These are phyloP conservation scores for Anoplius nigerrimus DNA, from an alignment of 2,888 invertebrate genomes.

Conservation along the genomic window DNA sequence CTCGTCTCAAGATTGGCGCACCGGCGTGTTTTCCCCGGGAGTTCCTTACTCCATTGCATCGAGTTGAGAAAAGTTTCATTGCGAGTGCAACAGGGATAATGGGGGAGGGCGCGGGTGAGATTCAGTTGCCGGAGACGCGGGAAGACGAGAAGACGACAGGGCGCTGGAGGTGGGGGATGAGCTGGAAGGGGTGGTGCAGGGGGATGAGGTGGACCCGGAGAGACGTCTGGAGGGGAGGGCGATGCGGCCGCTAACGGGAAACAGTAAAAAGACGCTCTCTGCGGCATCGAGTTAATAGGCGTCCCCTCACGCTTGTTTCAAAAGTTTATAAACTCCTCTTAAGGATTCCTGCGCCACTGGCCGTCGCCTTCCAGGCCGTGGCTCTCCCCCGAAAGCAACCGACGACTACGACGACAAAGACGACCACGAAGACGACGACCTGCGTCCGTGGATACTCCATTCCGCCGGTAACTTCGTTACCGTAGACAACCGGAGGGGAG, in stretches of 20 bases:
- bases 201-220: neutral
- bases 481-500: neutral
- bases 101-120: neutral
- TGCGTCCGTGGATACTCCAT: neutral
- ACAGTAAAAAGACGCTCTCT: neutral
- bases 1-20: too few species aligned
- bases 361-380: neutral
- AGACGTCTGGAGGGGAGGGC: neutral
- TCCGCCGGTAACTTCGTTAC: constrained; percentile 13
- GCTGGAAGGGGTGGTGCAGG: too few species aligned
- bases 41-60: neutral
- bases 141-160: neutral
- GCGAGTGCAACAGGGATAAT: neutral
- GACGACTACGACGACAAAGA: too few species aligned
- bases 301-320: neutral
- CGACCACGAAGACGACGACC: constrained; percentile 3
- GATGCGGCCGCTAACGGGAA: neutral
- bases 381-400: neutral
- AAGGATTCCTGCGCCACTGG: neutral
- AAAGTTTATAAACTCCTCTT: constrained; percentile 8
- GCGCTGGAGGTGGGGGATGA: too few species aligned
- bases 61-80: neutral
- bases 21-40: neutral
- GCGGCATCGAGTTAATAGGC: constrained; percentile 1
- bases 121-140: neutral